These are phyloP conservation scores for Orchesella flavescens DNA, from an alignment of 2,888 invertebrate genomes.

Conservation along the genomic window DNA sequence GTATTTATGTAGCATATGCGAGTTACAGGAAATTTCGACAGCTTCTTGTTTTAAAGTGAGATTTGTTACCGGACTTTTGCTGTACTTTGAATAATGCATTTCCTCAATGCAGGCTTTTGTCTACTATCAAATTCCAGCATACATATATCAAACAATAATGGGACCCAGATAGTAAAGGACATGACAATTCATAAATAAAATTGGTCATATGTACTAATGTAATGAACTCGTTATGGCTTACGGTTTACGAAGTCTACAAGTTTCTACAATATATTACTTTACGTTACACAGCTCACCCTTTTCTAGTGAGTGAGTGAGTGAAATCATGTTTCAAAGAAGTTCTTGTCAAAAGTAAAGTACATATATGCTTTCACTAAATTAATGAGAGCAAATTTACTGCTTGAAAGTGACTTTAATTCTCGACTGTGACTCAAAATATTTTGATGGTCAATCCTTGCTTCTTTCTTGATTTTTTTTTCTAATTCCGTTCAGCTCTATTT, in stretches of 20 bases:
- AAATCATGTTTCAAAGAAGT: too few species aligned
- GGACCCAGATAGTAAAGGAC: not conserved
- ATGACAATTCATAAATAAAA: slow-evolving; percentile 30
- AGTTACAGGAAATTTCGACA: not conserved
- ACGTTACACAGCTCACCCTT: too few species aligned
- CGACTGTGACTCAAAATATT: too few species aligned
- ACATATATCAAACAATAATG: slow-evolving; percentile 18
- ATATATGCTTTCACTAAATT: too few species aligned
- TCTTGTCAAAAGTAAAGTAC: too few species aligned
- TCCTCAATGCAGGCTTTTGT: not conserved
- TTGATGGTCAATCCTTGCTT: too few species aligned
- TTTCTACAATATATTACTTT: not conserved
- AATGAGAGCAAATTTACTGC: too few species aligned
- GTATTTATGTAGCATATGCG: not conserved
- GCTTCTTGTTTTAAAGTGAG: not conserved
- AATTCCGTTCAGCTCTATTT: too few species aligned
- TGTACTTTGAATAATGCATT: slow-evolving; percentile 27
- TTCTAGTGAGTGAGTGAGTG: too few species aligned
- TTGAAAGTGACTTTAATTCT: too few species aligned
- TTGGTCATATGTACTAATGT: slow-evolving; percentile 12
- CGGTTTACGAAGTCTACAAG: not conserved
- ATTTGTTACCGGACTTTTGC: slow-evolving; percentile 6
- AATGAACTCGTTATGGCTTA: slow-evolving; percentile 11
- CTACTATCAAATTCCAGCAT: not conserved
- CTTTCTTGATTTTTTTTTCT: too few species aligned